phyloP scores from a whole-genome alignment of 64 coral and sea anemone genomes.

The Pocillopora damicornis region DNA sequence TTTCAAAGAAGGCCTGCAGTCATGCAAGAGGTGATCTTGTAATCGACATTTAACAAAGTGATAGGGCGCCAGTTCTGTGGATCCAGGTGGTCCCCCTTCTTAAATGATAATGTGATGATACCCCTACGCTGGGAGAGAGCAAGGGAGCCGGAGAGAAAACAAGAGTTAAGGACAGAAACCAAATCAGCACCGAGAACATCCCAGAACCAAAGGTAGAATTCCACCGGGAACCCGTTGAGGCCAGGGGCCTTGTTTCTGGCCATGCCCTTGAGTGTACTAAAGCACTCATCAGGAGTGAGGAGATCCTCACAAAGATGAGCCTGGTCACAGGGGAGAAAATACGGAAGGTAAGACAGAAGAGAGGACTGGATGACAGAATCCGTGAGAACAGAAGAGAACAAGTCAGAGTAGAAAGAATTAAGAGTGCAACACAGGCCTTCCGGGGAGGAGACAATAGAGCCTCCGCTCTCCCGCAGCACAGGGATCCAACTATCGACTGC shows the following conservation, averaged over 20 bases:
- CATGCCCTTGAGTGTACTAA: background rate
- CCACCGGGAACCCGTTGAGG: background rate
- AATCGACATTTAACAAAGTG: slow-evolving; percentile 8
- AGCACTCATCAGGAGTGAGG: background rate
- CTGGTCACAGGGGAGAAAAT: background rate
- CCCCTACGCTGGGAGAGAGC: background rate
- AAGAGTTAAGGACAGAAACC: background rate
- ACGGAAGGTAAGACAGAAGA: background rate
- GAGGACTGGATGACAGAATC: background rate
- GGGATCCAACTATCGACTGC: no score
- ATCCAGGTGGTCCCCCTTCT: background rate
- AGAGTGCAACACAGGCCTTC: background rate
- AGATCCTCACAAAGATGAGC: background rate
- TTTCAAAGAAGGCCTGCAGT: background rate
- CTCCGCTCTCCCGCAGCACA: no score
- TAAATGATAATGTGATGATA: background rate
- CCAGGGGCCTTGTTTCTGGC: background rate
- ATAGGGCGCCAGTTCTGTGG: background rate
- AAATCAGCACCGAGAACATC: background rate
- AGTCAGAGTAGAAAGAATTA: background rate
- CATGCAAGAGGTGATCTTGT: background rate
- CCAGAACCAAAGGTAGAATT: slow-evolving; percentile 37
- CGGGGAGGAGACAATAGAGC: no score
- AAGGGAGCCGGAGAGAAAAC: background rate
- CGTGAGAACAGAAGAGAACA: no score